Evolutionary conservation across 1,140 invertebrate genomes (phyloP).

Genomic region (Nymphalis io): DNA sequence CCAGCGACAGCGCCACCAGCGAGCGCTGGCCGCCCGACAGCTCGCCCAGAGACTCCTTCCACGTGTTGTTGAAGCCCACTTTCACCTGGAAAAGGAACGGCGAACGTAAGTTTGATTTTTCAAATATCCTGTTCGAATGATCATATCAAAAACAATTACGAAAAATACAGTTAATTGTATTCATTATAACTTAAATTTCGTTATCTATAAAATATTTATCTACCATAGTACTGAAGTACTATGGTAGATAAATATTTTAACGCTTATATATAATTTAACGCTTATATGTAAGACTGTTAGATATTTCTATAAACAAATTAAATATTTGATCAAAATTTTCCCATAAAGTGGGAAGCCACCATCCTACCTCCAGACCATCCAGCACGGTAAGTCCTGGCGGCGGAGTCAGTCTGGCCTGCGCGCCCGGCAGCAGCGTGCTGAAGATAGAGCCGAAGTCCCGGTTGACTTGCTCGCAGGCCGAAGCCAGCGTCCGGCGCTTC

Average conservation of each 20-base stretch:
- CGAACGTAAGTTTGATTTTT: too few species aligned
- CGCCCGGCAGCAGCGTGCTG: conserved; percentile 93
- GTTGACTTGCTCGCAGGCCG: conserved; percentile 92
- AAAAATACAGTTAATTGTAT: too few species aligned
- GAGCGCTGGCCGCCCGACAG: conserved; percentile 98
- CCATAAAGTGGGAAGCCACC: background rate
- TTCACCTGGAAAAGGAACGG: conserved; percentile 83
- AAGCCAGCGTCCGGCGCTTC: conserved; percentile 89
- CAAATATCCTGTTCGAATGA: background rate
- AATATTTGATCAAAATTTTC: too few species aligned
- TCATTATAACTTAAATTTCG: too few species aligned
- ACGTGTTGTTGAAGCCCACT: conserved; percentile 95
- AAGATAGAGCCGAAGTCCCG: conserved; percentile 99
- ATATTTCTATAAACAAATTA: too few species aligned
- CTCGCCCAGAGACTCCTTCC: conserved; percentile 98
- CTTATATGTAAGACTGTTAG: too few species aligned
- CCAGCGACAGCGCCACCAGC: conserved; percentile 96
- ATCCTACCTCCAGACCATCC: conserved; percentile 90
- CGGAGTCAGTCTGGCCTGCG: conserved; percentile 91
- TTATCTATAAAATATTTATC: too few species aligned
- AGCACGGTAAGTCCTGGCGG: conserved; percentile 87
- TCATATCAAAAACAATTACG: background rate
- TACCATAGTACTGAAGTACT: too few species aligned
- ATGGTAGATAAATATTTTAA: too few species aligned
- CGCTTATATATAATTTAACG: too few species aligned